These are phyloP conservation scores for Criorhina ranunculi DNA, from an alignment of 2,888 invertebrate species.

Conservation along the genomic window DNA sequence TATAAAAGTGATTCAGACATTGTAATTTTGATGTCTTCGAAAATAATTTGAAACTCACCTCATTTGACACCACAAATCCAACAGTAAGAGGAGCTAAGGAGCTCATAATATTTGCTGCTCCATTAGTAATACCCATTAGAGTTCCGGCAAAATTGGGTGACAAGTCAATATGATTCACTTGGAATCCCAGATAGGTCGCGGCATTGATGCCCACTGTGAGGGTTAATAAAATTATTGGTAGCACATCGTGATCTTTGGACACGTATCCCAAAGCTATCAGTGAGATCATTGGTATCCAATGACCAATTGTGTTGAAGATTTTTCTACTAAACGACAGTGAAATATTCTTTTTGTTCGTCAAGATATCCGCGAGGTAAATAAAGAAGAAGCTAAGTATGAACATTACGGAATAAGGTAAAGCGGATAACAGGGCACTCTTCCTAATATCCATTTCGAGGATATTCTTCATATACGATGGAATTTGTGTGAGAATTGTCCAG, in stretches of 20 bases:
- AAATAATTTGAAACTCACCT: slow-evolving; percentile 85
- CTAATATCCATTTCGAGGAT: slow-evolving; percentile 90
- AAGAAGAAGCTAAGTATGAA: slow-evolving; percentile 90
- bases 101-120: slow-evolving; percentile 91
- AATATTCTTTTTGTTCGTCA: slow-evolving; percentile 80
- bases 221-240: slow-evolving; percentile 88
- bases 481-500: slow-evolving; percentile 92
- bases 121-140: slow-evolving; percentile 94
- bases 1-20: slow-evolving; percentile 62
- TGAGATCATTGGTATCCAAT: slow-evolving; percentile 89
- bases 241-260: slow-evolving; percentile 80
- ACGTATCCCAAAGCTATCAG: slow-evolving; percentile 87
- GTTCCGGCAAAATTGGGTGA: slow-evolving; percentile 94
- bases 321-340: slow-evolving; percentile 84
- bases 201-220: slow-evolving; percentile 91
- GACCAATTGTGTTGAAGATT: slow-evolving; percentile 86
- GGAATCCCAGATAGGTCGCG: slow-evolving; percentile 90
- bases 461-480: slow-evolving; percentile 91
- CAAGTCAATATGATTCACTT: slow-evolving; percentile 93
- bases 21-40: background rate
- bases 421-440: slow-evolving; percentile 89
- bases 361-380: slow-evolving; percentile 88
- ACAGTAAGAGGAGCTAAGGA: slow-evolving; percentile 91
- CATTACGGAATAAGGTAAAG: slow-evolving; percentile 90
- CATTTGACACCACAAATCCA: slow-evolving; percentile 88